phyloP scores from a whole-genome alignment of 2,888 invertebrate genomes.

The Volucella zonaria region DNA sequence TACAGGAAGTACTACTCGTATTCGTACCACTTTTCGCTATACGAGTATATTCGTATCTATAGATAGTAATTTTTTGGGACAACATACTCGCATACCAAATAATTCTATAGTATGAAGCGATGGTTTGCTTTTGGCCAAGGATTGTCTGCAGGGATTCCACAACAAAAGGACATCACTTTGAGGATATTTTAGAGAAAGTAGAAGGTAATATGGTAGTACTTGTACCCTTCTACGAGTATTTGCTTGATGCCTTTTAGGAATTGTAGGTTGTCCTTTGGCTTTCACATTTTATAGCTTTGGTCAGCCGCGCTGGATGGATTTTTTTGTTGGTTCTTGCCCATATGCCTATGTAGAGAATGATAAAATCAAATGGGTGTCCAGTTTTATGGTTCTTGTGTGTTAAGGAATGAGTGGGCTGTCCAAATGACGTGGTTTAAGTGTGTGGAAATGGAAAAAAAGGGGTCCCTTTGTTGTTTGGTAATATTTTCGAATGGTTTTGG shows the following conservation, averaged over 20 bases:
- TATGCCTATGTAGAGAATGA: constrained; percentile 23
- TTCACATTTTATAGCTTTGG: constrained; percentile 56
- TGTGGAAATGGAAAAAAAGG: constrained; percentile 56
- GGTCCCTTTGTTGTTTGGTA: constrained; percentile 46
- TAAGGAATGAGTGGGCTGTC: not conserved
- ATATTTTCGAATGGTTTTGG: constrained; percentile 62
- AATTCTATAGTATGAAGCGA: not conserved
- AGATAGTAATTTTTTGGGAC: constrained; percentile 37
- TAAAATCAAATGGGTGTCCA: constrained; percentile 59
- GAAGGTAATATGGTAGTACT: constrained; percentile 15
- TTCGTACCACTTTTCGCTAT: too few species aligned
- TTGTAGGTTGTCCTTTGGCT: constrained; percentile 29
- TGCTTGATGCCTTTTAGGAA: constrained; percentile 9
- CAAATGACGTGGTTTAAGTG: constrained; percentile 57
- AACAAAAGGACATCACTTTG: constrained; percentile 50
- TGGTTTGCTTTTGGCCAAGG: constrained; percentile 37
- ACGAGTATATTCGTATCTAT: constrained; percentile 8
- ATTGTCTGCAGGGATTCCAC: constrained; percentile 39
- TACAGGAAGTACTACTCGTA: too few species aligned
- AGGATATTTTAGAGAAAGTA: constrained; percentile 43
- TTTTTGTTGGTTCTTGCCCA: constrained; percentile 19
- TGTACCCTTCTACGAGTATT: constrained; percentile 5
- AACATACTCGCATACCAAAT: constrained; percentile 27
- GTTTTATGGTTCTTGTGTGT: constrained; percentile 41
- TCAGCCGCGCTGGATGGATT: constrained; percentile 15